These are phyloP conservation scores for Tetheella fluctuosa DNA, from an alignment of 2,888 invertebrate genomes.

Conservation along the genomic window DNA sequence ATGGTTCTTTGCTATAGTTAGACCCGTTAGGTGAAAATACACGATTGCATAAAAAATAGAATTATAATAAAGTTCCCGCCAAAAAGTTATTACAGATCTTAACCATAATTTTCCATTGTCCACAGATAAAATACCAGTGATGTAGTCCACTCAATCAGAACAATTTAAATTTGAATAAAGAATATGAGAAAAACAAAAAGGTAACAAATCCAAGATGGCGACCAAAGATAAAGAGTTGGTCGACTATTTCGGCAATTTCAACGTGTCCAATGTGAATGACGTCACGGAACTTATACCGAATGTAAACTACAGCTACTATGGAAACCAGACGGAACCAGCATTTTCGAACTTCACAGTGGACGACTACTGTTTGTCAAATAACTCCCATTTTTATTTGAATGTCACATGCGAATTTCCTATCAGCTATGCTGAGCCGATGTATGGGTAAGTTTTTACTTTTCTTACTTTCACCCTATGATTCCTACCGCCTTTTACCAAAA, in stretches of 20 bases:
- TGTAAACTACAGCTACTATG: constrained; percentile 55
- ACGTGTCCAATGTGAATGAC: constrained; percentile 34
- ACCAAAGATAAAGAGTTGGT: constrained; percentile 61
- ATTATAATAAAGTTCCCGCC: background rate
- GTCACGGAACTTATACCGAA: constrained; percentile 36
- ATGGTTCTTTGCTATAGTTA: too few species aligned
- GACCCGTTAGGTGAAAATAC: too few species aligned
- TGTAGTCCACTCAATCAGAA: constrained; percentile 16
- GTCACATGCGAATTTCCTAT: constrained; percentile 87
- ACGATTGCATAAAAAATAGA: background rate
- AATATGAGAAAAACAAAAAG: constrained; percentile 48
- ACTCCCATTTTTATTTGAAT: constrained; percentile 82
- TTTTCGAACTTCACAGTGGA: constrained; percentile 69
- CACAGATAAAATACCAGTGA: constrained; percentile 43
- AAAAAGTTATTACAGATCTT: background rate
- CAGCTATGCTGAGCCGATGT: constrained; percentile 87
- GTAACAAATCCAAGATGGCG: constrained; percentile 65
- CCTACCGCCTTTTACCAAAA: too few species aligned
- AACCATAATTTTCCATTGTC: constrained; percentile 35
- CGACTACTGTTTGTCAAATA: constrained; percentile 72
- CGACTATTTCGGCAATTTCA: constrained; percentile 59
- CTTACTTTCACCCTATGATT: too few species aligned
- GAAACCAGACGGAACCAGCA: constrained; percentile 52
- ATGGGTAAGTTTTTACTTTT: constrained; percentile 76
- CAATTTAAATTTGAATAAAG: constrained; percentile 23